Conservation (phyloP, 92 coral and sea anemone species). For the Isaurus tuberculatus region DNA sequence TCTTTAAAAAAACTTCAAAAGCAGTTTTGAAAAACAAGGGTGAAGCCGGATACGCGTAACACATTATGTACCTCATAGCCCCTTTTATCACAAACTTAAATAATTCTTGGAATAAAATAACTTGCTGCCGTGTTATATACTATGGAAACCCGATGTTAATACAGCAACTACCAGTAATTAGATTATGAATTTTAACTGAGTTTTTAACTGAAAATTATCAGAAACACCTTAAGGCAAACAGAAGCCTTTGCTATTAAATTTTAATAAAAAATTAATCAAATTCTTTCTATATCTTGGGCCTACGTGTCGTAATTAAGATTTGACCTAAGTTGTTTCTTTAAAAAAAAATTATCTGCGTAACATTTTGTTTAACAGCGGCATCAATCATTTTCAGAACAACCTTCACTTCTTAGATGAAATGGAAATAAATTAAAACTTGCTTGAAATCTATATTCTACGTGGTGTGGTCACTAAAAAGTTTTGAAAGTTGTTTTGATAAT, state of each 20-base stretch:
- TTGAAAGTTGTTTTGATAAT: constrained; percentile 24
- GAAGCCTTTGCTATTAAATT: constrained; percentile 2
- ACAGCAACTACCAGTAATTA: constrained; percentile 36
- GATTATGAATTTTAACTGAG: constrained; percentile 24
- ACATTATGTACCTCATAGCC: neutral
- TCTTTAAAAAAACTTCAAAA: neutral
- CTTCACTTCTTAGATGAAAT: too few species aligned
- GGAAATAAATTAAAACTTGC: too few species aligned
- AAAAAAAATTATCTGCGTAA: constrained; percentile 2
- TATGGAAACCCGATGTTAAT: constrained; percentile 4
- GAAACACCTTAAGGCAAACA: constrained; percentile 26
- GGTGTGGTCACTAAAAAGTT: neutral
- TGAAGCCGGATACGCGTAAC: constrained; percentile 2
- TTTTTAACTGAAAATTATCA: constrained; percentile 31
- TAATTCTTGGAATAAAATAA: neutral
- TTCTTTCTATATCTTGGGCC: constrained; percentile 23
- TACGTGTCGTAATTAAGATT: constrained; percentile 34
- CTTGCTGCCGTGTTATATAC: constrained; percentile 20
- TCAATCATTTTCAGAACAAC: neutral
- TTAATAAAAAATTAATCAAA: constrained; percentile 38
- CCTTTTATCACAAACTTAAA: neutral
- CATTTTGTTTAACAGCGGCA: constrained; percentile 1
- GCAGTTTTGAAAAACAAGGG: neutral
- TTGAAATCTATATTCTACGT: too few species aligned
- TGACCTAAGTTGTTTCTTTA: neutral